These are phyloP conservation scores for Zaprionus taronus DNA, from an alignment of 1,140 invertebrate genomes.

Conservation along the genomic window DNA sequence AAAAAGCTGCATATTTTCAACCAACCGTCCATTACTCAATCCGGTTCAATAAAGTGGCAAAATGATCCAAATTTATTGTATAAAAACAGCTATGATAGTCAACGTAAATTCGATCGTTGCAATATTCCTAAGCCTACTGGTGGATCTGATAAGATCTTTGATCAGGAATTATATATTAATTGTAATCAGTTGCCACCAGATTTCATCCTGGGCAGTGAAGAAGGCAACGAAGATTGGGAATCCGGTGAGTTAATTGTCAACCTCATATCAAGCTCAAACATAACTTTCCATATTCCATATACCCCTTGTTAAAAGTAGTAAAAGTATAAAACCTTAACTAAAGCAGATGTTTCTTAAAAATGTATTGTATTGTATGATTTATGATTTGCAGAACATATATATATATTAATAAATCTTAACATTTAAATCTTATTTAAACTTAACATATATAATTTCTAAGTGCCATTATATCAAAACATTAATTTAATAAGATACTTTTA, in stretches of 20 bases:
- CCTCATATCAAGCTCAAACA: conserved; percentile 47
- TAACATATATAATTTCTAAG: conserved; percentile 3
- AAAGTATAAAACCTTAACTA: not conserved
- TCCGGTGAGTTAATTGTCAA: conserved; percentile 87
- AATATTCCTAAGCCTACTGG: conserved; percentile 48
- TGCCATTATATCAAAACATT: conserved; percentile 4
- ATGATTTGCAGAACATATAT: conserved; percentile 1
- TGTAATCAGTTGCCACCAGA: conserved; percentile 71
- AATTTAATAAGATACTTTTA: not conserved
- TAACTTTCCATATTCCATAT: conserved; percentile 49
- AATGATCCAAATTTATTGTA: conserved; percentile 57
- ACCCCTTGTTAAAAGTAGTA: conserved; percentile 47
- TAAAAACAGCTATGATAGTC: conserved; percentile 64
- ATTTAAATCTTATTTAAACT: not conserved
- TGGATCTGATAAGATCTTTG: conserved; percentile 59
- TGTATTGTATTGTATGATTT: conserved; percentile 1
- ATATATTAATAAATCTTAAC: not conserved
- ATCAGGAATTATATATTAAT: conserved; percentile 67
- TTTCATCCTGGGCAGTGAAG: conserved; percentile 62
- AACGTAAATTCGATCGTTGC: conserved; percentile 63
- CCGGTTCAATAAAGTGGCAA: conserved; percentile 62
- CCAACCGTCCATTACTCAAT: conserved; percentile 70
- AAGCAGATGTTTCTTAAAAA: not conserved
- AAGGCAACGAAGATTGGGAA: conserved; percentile 87
- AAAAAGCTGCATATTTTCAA: conserved; percentile 71